Percentiles rank a stretch among this genome's conserved stretches.
These are phyloP conservation scores for Phenacoccus solenopsis DNA, from an alignment of 1,140 invertebrate species.

Conservation along the genomic window DNA sequence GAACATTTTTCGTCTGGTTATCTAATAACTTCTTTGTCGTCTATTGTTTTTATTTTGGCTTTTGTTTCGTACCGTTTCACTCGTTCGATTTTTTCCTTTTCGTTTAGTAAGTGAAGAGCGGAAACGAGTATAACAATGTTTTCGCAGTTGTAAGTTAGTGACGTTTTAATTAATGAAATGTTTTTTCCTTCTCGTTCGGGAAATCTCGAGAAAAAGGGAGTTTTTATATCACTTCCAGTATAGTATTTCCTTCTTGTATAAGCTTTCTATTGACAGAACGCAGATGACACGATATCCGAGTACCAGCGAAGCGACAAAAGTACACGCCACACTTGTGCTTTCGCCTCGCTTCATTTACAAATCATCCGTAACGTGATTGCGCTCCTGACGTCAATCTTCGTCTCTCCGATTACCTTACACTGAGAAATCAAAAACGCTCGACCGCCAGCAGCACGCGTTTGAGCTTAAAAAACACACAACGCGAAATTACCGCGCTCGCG, in stretches of 20 bases:
- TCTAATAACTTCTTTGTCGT: not conserved
- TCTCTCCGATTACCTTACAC: not conserved
- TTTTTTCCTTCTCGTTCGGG: not conserved
- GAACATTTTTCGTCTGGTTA: not conserved
- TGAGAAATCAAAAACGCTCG: too few species aligned
- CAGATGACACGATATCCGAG: too few species aligned
- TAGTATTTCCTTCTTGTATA: not conserved
- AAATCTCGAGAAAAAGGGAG: not conserved
- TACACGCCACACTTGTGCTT: too few species aligned
- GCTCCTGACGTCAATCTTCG: not conserved
- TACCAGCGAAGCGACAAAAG: too few species aligned
- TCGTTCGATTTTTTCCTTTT: not conserved
- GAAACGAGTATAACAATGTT: too few species aligned
- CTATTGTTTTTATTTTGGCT: not conserved
- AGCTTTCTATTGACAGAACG: not conserved
- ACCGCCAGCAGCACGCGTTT: too few species aligned
- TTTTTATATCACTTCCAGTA: not conserved
- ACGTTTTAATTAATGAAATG: constrained; percentile 3
- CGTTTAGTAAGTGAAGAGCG: not conserved
- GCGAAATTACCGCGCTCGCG: not conserved
- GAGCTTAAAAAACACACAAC: too few species aligned
- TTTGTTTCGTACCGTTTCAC: not conserved
- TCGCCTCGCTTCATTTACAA: too few species aligned
- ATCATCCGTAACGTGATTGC: too few species aligned
- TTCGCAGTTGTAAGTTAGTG: not conserved